A percentile compares a stretch with the other conserved stretches of the same genome.
These are phyloP conservation scores for Lagorchestes hirsutus DNA, from an alignment of 2,797 vertebrate species.

Conservation along the genomic window DNA sequence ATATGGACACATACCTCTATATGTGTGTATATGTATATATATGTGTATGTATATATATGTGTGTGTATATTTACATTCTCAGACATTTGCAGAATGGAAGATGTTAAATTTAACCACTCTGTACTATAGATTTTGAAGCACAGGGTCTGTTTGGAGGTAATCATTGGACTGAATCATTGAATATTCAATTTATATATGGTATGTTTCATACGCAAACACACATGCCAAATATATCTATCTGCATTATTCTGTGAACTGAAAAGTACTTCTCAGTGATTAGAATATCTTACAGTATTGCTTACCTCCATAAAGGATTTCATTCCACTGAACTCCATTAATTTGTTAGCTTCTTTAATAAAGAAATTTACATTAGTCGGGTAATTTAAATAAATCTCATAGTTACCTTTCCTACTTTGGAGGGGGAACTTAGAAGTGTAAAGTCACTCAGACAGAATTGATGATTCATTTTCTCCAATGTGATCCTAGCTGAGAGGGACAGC, in stretches of 20 bases:
- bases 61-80: too few species aligned
- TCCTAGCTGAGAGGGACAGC: background rate
- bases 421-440: conserved; percentile 52
- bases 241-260: conserved; percentile 43
- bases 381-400: conserved; percentile 40
- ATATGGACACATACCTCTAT: too few species aligned
- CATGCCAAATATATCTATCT: background rate
- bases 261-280: conserved; percentile 40
- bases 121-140: too few species aligned
- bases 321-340: conserved; percentile 64
- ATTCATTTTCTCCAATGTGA: conserved; percentile 20
- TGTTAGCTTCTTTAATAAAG: conserved; percentile 56
- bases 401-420: conserved; percentile 62
- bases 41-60: too few species aligned
- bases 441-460: conserved; percentile 27
- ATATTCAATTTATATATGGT: background rate
- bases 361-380: conserved; percentile 65
- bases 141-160: too few species aligned
- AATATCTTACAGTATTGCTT: conserved; percentile 32
- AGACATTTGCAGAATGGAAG: too few species aligned
- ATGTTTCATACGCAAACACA: background rate
- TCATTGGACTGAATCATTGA: too few species aligned
- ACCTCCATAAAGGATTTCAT: conserved; percentile 47
- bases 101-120: too few species aligned
- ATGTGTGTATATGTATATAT: too few species aligned